Base-by-base conservation (phyloP, 2,797 vertebrate species). In the Alfaro cultratus region DNA sequence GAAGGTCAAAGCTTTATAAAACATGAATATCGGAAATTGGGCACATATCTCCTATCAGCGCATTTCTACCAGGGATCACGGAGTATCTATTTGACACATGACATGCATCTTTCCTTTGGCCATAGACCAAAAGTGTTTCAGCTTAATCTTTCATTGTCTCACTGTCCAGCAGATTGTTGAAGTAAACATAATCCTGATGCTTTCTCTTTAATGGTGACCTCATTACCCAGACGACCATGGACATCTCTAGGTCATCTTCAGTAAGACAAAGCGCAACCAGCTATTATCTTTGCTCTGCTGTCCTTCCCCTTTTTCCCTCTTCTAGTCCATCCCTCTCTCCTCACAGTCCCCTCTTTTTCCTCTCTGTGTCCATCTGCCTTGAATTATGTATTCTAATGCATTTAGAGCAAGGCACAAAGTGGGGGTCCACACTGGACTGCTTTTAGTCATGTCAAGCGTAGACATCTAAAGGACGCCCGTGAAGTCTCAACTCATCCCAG, bases 181-280 rank as follows among this genome's bases (percentile, higher is more conserved):
- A 45, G 68, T 78, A 89, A 88, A 83, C 78, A 75, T 91, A 92
- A 1, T 15, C 83, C 86, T 23, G 0, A 89, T 10, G 77, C 76
- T 71, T 73, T 71, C 51, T 85, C 85, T 81, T 83, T 67, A 88
- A 76, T 9, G 67, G 73, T 90, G 91, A 92, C 91, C 90, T 89
- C 89, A 85, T 90, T 93, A 88, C 36, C 71, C 77, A 90, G 84
- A 85, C 83, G 10, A 82, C 45, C 68, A 73, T 47, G 79, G 86
- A 47, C 82, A 84, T 88, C 86, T 91, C 86, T 82, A 74, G 92
- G 90, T 93, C 86, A 91, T 79, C 82, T 68, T n/a, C 51, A 26
- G 78, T 57, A 77, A 86, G 81, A 90, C 87, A 90, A 93, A 90
- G 86, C 89, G 79, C 73, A 47, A 60, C 73, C 84, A 36, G 23